Percentiles rank a stretch among this genome's conserved stretches.
These are phyloP conservation scores for Galemys pyrenaicus DNA, from an alignment of 2,113 vertebrate species.

Conservation along the genomic window DNA sequence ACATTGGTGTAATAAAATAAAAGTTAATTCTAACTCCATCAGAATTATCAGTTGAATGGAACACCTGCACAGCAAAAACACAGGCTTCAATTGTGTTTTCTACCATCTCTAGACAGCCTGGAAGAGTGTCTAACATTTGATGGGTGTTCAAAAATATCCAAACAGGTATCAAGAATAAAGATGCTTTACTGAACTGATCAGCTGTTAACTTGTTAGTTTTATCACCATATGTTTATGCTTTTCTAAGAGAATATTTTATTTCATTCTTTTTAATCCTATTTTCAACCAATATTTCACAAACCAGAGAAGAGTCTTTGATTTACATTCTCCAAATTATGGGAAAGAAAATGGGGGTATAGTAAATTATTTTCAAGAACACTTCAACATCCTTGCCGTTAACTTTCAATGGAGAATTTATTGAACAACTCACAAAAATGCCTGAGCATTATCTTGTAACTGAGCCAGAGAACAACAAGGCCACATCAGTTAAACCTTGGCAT, in stretches of 20 bases:
- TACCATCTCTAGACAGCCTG: not conserved
- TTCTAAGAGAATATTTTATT: slow-evolving; percentile 29
- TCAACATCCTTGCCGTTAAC: slow-evolving; percentile 36
- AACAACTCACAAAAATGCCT: slow-evolving; percentile 40
- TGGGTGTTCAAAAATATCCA: not conserved
- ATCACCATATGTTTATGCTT: not conserved
- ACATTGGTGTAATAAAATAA: slow-evolving; percentile 18
- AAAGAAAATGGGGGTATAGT: not conserved
- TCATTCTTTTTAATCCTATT: slow-evolving; percentile 41
- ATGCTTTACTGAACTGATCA: not conserved
- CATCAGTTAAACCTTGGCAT: not conserved
- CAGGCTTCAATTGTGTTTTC: not conserved
- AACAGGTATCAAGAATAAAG: not conserved
- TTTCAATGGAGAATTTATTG: slow-evolving; percentile 70
- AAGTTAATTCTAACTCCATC: not conserved
- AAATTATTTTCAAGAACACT: slow-evolving; percentile 61
- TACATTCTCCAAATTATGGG: slow-evolving; percentile 8
- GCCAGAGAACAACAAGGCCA: not conserved
- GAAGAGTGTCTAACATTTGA: not conserved
- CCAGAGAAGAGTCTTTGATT: not conserved
- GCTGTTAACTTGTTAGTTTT: slow-evolving; percentile 25
- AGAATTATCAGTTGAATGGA: not conserved
- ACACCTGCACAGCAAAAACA: not conserved
- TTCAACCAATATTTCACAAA: slow-evolving; percentile 60
- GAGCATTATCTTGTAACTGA: slow-evolving; percentile 24